Evolutionary conservation across 35 echinoderm and acorn worm species (phyloP).

Genomic region (Apostichopus californicus): DNA sequence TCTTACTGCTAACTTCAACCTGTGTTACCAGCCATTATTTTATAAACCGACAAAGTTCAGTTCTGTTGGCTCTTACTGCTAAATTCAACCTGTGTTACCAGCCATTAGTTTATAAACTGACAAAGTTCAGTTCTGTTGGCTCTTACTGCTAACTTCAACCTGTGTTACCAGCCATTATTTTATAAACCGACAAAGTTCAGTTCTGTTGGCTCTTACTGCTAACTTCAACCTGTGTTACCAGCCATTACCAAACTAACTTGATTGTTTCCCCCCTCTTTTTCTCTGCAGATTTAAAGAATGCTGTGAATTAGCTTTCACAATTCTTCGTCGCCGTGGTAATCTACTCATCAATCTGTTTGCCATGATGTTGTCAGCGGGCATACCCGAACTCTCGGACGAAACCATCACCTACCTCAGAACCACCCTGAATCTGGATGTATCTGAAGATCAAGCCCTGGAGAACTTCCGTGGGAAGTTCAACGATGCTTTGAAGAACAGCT

Average conservation of each 20-base stretch:
- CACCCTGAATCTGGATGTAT: slow-evolving; percentile 75
- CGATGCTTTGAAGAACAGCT: slow-evolving; percentile 93
- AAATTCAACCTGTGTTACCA: too few species aligned
- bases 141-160: too few species aligned
- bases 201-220: too few species aligned
- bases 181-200: not conserved
- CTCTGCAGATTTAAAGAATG: slow-evolving; percentile 71
- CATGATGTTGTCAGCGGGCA: slow-evolving; percentile 97
- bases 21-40: not conserved
- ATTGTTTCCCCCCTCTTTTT: not conserved
- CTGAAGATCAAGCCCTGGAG: slow-evolving; percentile 80
- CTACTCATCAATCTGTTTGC: slow-evolving; percentile 97
- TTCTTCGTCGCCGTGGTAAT: slow-evolving; percentile 84
- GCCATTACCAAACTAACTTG: too few species aligned
- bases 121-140: too few species aligned
- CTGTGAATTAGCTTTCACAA: slow-evolving; percentile 88
- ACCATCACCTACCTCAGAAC: slow-evolving; percentile 86
- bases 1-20: too few species aligned
- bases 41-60: not conserved
- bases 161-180: not conserved
- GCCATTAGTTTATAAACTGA: too few species aligned
- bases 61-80: too few species aligned
- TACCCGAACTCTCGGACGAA: slow-evolving; percentile 88
- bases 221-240: too few species aligned
- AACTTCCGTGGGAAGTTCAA: slow-evolving; percentile 92